phyloP scores from a whole-genome alignment of 2,113 vertebrate species.

The Platycercus adscitus region DNA sequence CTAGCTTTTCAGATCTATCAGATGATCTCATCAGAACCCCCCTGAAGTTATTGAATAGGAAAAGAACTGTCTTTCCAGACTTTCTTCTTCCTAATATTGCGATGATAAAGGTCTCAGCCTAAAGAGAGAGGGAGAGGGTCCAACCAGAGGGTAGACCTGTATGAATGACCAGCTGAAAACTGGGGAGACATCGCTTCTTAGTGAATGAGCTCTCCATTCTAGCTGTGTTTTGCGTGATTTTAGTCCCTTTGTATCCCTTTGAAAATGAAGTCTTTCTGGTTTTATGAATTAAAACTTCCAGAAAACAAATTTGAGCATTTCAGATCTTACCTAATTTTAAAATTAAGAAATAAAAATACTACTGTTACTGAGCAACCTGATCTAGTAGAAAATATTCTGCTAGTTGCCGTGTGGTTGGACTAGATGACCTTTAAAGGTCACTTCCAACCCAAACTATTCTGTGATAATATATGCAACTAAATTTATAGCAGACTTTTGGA shows the following conservation, averaged over 20 bases:
- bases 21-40: not conserved
- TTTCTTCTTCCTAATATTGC: not conserved
- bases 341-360: accelerated
- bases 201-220: not conserved
- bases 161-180: accelerated
- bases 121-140: not conserved
- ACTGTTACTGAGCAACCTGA: not conserved
- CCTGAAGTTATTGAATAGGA: not conserved
- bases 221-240: not conserved
- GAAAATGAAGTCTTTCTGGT: not conserved
- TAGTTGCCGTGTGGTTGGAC: not conserved
- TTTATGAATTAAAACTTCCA: not conserved
- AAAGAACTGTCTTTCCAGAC: not conserved
- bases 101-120: not conserved
- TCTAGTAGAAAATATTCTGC: not conserved
- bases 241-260: too few relatives aligned
- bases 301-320: not conserved
- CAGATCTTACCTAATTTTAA: not conserved
- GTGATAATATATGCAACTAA: accelerated
- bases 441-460: not conserved
- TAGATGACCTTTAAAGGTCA: not conserved
- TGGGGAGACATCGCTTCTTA: not conserved
- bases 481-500: not conserved
- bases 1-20: not conserved
- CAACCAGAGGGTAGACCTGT: not conserved